Evolutionary conservation across 2,797 vertebrate species (phyloP), one percentile per base, ranked within the genome.

Genomic region (Sebastes trivittatus): DNA sequence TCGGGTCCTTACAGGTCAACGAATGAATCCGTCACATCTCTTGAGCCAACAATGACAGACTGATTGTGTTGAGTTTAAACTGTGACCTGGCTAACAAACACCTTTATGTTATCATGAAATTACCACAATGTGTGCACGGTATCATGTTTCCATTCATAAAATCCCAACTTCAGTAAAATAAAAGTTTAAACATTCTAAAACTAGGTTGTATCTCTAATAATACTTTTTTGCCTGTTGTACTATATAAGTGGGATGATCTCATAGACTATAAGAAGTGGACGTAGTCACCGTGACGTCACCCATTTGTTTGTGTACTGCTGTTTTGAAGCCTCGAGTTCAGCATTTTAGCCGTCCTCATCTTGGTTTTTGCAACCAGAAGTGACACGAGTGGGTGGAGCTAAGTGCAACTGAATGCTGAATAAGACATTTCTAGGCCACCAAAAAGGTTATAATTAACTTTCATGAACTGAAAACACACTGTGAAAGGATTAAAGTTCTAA

Each of bases 1-100:
- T 18, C 22, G 30, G 61, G 27, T 59, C 59, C 70, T 20, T 23
- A 72, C 60, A 72, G 76, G 66, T 60, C 25, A 79, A 36, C 6
- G 46, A 25, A 52, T 78, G 38, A 61, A 68, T 76, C 62, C 16
- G 49, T 59, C 67, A 61, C 65, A 61, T 69, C 22, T 63, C 14
- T 36, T 36, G 67, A 71, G 29, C n/a, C 29, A 54, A 54, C 18
- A 59, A 20, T 14, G 20, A 79, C 52, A 38, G 67, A 27, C 46
- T 27, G 55, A 69, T 9, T 30, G 25, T 58, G 20, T 38, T 59
- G 52, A 38, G 25, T 29, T 64, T 38, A 25, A 67, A 32, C 36
- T n/a, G 65, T 18, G 58, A 14, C 34, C 46, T 42, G 56, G 20
- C 14, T 9, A 75, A 58, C n/a, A 52, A n/a, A 52, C 52, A 54